These are phyloP conservation scores for Cossypha dichroa DNA, from an alignment of 2,797 vertebrate species.

Conservation along the genomic window DNA sequence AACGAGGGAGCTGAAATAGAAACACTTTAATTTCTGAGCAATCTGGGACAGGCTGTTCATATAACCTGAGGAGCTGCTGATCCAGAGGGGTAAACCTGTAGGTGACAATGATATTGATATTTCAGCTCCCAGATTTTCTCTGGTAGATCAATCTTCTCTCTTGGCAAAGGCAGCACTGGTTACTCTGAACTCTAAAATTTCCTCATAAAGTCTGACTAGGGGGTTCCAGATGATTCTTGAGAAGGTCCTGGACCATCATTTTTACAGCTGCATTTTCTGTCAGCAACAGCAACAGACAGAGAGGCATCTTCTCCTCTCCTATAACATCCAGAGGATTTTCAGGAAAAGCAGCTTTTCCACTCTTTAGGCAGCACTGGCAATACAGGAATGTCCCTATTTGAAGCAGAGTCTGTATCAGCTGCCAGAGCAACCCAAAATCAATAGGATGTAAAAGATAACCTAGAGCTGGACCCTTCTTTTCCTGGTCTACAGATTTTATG, in stretches of 20 bases:
- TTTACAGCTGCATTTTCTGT: background rate
- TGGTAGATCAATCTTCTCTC: background rate
- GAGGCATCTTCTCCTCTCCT: background rate
- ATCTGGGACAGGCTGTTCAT: fast-evolving
- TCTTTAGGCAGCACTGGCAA: background rate
- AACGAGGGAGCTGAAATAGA: background rate
- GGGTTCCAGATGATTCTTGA: background rate
- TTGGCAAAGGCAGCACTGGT: background rate
- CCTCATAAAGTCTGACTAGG: background rate
- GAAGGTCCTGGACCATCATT: too few relatives aligned
- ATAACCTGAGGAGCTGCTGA: background rate
- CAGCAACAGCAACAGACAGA: background rate
- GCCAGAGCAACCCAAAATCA: background rate
- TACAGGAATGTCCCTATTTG: background rate
- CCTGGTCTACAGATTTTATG: background rate
- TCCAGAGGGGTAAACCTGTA: background rate
- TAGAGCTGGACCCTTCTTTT: background rate
- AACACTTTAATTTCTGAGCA: background rate
- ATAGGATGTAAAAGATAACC: background rate
- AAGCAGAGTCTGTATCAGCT: background rate
- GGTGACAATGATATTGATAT: background rate
- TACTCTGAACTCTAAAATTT: background rate
- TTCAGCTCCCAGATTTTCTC: background rate
- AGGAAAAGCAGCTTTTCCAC: background rate
- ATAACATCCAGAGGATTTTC: background rate